Base-by-base conservation (phyloP, 1,140 invertebrate species). In the Lasioglossum baleicum region DNA sequence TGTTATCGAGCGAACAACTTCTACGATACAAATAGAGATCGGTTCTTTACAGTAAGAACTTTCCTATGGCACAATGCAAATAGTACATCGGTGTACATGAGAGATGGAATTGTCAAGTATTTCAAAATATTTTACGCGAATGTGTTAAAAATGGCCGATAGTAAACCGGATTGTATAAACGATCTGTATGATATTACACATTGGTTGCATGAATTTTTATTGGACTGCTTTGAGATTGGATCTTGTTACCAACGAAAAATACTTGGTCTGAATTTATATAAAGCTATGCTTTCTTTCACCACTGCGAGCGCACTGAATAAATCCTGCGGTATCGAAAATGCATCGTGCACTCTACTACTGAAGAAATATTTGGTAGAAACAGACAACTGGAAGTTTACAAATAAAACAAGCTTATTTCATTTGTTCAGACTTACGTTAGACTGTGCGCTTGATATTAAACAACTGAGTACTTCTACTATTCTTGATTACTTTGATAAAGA, bases 241-340 rank as follows among this genome's bases (percentile, higher is more conserved):
- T 92, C 92, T n/a, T 93, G 93, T 84, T 95, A 94, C 86, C 94
- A 95, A 86, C 83, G 94, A 44, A 93, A 92, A 83, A 92, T 93
- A 61, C 82, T 93, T n/a, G 93, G 91, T 68, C 81, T 94, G 20
- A 90, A 89, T 26, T 81, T 94, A 48, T 94, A 90, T 72, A 89
- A 80, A 67, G 87, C 90, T 51, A 75, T 91, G 78, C 85, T 93
- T 26, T 73, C 42, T 42, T 87, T 83, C 20, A 88, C 61, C 17
- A 71, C 76, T 67, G 64, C 22, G 13, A 63, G 26, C 17, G 60
- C 17, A 10, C 20, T 40, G 15, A 76, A 61, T 42, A 84, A 22
- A 8, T 63, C 56, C 0, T 67, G 61, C 0, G 60, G 44, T 15
- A 17, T 48, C 6, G 66, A 82, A 53, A 70, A 71, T 63, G 31